Evolutionary conservation across 2,113 vertebrate species (phyloP), one percentile per base, ranked within the genome.

Genomic region (Pontoporia blainvillei): DNA sequence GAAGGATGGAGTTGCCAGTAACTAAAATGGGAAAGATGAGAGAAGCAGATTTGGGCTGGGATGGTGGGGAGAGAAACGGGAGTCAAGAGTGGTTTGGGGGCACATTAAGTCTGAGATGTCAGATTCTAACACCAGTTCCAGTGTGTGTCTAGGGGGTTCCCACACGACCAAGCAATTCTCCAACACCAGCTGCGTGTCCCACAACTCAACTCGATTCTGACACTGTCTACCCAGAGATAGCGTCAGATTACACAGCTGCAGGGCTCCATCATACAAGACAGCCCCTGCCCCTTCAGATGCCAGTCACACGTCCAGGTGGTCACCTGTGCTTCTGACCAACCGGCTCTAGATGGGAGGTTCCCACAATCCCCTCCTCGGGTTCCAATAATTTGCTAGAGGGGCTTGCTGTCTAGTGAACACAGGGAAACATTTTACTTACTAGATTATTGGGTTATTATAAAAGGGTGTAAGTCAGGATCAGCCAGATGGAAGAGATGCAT

Each of bases 61-160:
- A 5, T 21, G 3, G 29, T 36, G 46, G 21, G 14, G 39, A 1
- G 39, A 6, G 11, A 25, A 13, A 10, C 27, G 29, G 67, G 29
- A 11, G 76, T n/a, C 21, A 31, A 39, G 36, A 59, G 36, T 52
- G 52, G 10, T 78, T n/a, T 73, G 31, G 49, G 57, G 62, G 20
- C 31, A 41, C 29, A 0, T 29, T 46, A 27, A 64, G 6, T 66
- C 6, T 87, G 49, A 20, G 29, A 41, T 59, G 36, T 44, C 49
- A 7, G 44, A 13, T 69, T 76, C 39, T 27, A 29, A 57, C 34
- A 69, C 87, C 62, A 44, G 18, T n/a, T 89, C 86, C 31, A 34
- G 12, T 20, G 6, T 52, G 12, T 49, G 52, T 12, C 3, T 5
- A 1, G n/a, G 76, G 6, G 0, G 5, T 39, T 61, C 44, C 27